Percentiles rank a stretch among this genome's conserved stretches.
Conservation (phyloP, 2,113 vertebrate species). For the Apteryx mantelli region DNA sequence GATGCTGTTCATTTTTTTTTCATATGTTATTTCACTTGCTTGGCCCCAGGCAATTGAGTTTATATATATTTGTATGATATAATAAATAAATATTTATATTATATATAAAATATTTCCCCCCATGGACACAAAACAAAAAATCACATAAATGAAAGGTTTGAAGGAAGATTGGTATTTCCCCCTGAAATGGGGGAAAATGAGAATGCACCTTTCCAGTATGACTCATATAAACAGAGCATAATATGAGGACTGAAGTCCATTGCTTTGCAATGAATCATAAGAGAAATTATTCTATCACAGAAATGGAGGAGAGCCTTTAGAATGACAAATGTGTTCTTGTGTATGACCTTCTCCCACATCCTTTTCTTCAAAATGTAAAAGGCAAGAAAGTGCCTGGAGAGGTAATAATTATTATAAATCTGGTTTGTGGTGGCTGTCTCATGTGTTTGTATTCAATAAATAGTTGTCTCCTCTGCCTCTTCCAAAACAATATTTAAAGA, state of each 20-base stretch:
- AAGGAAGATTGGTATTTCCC: background rate
- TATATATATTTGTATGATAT: background rate
- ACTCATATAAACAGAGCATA: background rate
- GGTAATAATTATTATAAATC: slow-evolving; percentile 43
- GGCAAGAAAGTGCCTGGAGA: background rate
- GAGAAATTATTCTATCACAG: slow-evolving; percentile 19
- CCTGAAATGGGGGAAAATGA: background rate
- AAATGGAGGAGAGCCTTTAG: background rate
- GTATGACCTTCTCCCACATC: slow-evolving; percentile 33
- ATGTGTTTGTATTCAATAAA: slow-evolving; percentile 9
- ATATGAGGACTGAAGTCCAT: slow-evolving; percentile 4
- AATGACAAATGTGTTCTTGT: slow-evolving; percentile 12
- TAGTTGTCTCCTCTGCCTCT: background rate
- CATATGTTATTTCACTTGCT: background rate
- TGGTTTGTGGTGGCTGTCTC: background rate
- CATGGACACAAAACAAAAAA: background rate
- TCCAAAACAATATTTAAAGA: slow-evolving; percentile 10
- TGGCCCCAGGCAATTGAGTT: background rate
- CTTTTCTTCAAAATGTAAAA: slow-evolving; percentile 15
- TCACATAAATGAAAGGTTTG: background rate
- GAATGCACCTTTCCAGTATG: background rate
- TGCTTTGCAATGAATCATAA: slow-evolving; percentile 4
- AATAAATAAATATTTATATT: background rate
- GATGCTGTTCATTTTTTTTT: background rate
- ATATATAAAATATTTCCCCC: background rate